Evolutionary conservation across 1,140 invertebrate species (phyloP), one percentile per base, ranked within the genome.

Genomic region (Colletes latitarsis): DNA sequence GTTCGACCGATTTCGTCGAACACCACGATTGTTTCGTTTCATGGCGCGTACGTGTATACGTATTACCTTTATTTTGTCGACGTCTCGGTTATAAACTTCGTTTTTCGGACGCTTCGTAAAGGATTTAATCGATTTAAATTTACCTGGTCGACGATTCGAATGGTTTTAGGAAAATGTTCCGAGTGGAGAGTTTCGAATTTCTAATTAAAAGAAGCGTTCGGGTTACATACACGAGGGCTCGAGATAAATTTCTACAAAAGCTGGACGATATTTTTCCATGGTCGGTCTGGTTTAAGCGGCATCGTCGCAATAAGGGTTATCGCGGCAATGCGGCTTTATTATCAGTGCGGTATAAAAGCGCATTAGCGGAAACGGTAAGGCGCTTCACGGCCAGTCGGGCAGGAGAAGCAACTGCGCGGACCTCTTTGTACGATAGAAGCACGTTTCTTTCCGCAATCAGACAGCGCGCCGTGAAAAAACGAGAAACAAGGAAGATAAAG

Each of bases 351-450:
- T 82, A 71, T 77, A 77, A 84, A 74, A 74, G 74, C 64, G 70
- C 70, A 84, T 85, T 85, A 84, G 58, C 64, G 79, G 70, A 64
- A 82, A 77, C 83, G 64, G 73, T 81, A 77, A 81, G 68, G 49
- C 58, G 52, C 55, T 30, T 17, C 15, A 10, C 14, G 46, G 62
- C 58, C 72, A 67, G 39, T 43, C 68, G 77, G 52, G n/a, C 52
- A 49, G 15, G 55, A 58, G 52, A 66, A 78, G 57, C 58, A 52
- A 15, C 52, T 30, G 8, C 12, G 57, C 58, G 43, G 30, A n/a
- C 19, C 39, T 73, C 70, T 53, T 83, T 57, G 49, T 30, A 67
- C 12, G 43, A 4, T n/a, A 21, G 14, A 83, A 39, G 67, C 58
- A 55, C 72, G 46, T 76, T 78, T 9, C 14, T 70, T 57, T 4